Evolutionary conservation across 2,113 vertebrate species (phyloP), one percentile per base, ranked within the genome.

Genomic region (Caranx ignobilis): DNA sequence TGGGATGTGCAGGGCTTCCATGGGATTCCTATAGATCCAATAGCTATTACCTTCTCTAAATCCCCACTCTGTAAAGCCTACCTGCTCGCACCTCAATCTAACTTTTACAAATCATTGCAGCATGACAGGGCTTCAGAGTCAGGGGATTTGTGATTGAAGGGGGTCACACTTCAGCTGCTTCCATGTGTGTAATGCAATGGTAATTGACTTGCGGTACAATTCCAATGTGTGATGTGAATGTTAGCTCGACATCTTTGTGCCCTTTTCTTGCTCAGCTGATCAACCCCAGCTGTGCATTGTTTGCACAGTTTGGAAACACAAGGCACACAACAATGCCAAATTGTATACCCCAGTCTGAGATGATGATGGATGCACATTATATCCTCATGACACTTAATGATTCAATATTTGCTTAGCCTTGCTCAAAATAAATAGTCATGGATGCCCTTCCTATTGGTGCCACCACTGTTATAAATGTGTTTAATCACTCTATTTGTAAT

Each of bases 61-160:
- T 85, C 88, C 85, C 66, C 45, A 18, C 66, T 82, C 45, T 83
- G 78, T 88, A 79, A 84, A 87, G 75, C 86, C 81, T 32, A 78
- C 81, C 77, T 87, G 79, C 85, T 86, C 71, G 85, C 71, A 83
- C 90, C 84, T 84, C 73, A 74, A 75, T 86, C 86, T 84, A 86
- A 88, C 87, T 59, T 81, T 75, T 79, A 75, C 86, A 87, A 86
- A 91, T 90, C 88, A 85, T 83, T 78, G 68, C 81, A 75, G 74
- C 64, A 65, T 77, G 82, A 79, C 87, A 81, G 48, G 43, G 52
- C 35, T 71, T 78, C 52, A 65, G 82, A 83, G 71, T 61, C 45
- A 4, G 61, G 71, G 79, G 86, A 91, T 90, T 89, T 87, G 82
- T 67, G 80, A 88, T 71, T 75, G 85, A 77, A 76, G 63, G 11